A percentile compares a stretch with the other conserved stretches of the same genome.
Evolutionary conservation across 2,888 invertebrate species (phyloP).

Genomic region (Caenorhabditis imperialis): DNA sequence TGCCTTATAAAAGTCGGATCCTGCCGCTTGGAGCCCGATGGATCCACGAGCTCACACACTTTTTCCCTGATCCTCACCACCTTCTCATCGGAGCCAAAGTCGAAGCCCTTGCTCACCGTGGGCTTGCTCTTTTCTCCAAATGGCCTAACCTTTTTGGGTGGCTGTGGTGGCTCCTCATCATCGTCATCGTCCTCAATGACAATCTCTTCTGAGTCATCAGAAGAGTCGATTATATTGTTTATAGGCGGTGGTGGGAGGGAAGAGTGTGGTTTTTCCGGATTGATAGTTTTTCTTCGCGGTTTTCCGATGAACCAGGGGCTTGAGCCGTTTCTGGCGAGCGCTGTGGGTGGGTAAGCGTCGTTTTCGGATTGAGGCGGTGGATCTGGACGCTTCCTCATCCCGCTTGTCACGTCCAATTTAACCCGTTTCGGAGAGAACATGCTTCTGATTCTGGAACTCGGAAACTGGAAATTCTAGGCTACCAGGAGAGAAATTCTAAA

Average conservation of each 20-base stretch:
- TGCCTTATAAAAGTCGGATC: slow-evolving; percentile 42
- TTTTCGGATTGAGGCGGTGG: slow-evolving; percentile 15
- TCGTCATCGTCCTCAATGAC: slow-evolving; percentile 49
- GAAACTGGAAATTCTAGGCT: not conserved
- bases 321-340: slow-evolving; percentile 40
- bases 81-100: slow-evolving; percentile 40
- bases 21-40: slow-evolving; percentile 24
- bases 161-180: slow-evolving; percentile 5
- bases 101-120: slow-evolving; percentile 18
- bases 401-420: slow-evolving; percentile 25
- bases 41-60: slow-evolving; percentile 43
- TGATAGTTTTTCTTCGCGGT: slow-evolving; percentile 20
- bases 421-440: slow-evolving; percentile 41
- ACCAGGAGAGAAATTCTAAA: too few relatives aligned
- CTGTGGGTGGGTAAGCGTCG: slow-evolving; percentile 43
- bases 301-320: slow-evolving; percentile 55
- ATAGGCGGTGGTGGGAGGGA: not conserved
- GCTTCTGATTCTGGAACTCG: not conserved
- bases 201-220: slow-evolving; percentile 29
- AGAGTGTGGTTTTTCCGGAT: not conserved
- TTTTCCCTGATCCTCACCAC: slow-evolving; percentile 32
- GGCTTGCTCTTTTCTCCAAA: not conserved
- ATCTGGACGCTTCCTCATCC: slow-evolving; percentile 27
- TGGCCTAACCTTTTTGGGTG: not conserved
- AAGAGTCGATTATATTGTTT: slow-evolving; percentile 1